Percentiles rank a stretch among this genome's conserved stretches.
Evolutionary conservation across 2,888 invertebrate species (phyloP).

Genomic region (Parnassius smintheus): DNA sequence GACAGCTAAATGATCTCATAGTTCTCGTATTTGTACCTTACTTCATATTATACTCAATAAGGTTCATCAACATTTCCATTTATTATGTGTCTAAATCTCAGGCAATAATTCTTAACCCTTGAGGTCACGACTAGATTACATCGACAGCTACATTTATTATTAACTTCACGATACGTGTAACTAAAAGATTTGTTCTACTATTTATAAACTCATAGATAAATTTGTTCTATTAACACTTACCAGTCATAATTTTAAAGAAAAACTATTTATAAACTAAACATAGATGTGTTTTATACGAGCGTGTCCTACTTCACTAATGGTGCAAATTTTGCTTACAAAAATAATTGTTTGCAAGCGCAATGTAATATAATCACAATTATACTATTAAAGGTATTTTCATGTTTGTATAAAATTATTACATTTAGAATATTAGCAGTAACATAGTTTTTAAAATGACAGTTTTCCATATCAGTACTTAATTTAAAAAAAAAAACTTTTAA

Average conservation of each 20-base stretch:
- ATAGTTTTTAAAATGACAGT: too few relatives aligned
- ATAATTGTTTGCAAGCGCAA: too few relatives aligned
- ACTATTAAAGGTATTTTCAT: too few relatives aligned
- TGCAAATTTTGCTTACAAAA: too few relatives aligned
- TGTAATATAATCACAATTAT: too few relatives aligned
- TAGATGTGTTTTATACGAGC: not conserved
- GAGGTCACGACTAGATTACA: constrained; percentile 38
- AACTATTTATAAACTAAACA: constrained; percentile 7
- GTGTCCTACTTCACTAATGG: too few relatives aligned
- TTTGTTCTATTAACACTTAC: constrained; percentile 19
- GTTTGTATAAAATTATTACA: too few relatives aligned
- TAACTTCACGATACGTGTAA: constrained; percentile 26
- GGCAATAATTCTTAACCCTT: constrained; percentile 51
- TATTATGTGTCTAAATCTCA: constrained; percentile 42
- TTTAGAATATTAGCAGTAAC: too few relatives aligned
- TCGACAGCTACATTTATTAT: constrained; percentile 35
- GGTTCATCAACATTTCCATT: constrained; percentile 65
- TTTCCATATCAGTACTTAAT: too few relatives aligned
- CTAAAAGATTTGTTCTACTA: constrained; percentile 26
- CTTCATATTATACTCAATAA: not conserved
- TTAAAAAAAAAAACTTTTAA: too few relatives aligned
- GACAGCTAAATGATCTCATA: not conserved
- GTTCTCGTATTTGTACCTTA: not conserved
- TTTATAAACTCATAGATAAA: too few relatives aligned
- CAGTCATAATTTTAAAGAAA: constrained; percentile 18